Conservation (phyloP, 64 coral and sea anemone genomes). For the Pocillopora damicornis region DNA sequence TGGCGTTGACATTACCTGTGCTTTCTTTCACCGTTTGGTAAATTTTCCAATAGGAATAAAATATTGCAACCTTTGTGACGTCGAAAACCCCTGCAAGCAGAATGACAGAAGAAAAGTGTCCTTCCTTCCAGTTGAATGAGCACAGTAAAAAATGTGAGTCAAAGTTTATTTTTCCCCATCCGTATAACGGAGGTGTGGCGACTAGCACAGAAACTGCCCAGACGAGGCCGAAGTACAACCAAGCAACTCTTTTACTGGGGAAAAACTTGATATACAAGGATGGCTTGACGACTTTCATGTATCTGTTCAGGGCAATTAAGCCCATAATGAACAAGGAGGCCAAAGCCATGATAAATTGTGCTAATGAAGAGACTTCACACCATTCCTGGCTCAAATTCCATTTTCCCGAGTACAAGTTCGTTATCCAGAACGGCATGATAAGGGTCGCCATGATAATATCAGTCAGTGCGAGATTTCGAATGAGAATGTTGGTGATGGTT, state of each 20-base stretch:
- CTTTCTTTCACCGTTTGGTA: slow-evolving; percentile 41
- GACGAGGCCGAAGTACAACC: slow-evolving; percentile 19
- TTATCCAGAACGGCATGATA: slow-evolving; percentile 58
- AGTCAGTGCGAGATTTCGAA: slow-evolving; percentile 51
- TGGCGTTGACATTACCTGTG: slow-evolving; percentile 6
- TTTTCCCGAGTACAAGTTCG: slow-evolving; percentile 1
- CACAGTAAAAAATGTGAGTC: slow-evolving; percentile 20
- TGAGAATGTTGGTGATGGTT: slow-evolving; percentile 50
- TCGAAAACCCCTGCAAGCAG: slow-evolving; percentile 28
- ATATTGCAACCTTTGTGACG: slow-evolving; percentile 25
- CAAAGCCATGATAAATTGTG: slow-evolving; percentile 17
- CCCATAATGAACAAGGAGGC: slow-evolving; percentile 36
- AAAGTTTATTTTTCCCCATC: slow-evolving; percentile 47
- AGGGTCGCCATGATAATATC: slow-evolving; percentile 55
- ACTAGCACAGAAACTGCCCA: slow-evolving; percentile 43
- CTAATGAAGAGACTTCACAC: slow-evolving; percentile 24
- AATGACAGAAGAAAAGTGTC: slow-evolving; percentile 20
- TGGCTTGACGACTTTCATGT: slow-evolving; percentile 50
- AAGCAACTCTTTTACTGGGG: slow-evolving; percentile 25
- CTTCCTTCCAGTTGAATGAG: slow-evolving; percentile 38
- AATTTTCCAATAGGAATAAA: slow-evolving; percentile 49
- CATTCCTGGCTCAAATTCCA: slow-evolving; percentile 11
- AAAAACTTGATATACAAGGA: slow-evolving; percentile 38
- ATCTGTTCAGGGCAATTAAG: slow-evolving; percentile 48
- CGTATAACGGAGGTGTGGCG: slow-evolving; percentile 63